Percentiles rank a stretch among this genome's conserved stretches.
Conservation (phyloP, 2,888 invertebrate genomes). For the Yponomeuta sedellus region DNA sequence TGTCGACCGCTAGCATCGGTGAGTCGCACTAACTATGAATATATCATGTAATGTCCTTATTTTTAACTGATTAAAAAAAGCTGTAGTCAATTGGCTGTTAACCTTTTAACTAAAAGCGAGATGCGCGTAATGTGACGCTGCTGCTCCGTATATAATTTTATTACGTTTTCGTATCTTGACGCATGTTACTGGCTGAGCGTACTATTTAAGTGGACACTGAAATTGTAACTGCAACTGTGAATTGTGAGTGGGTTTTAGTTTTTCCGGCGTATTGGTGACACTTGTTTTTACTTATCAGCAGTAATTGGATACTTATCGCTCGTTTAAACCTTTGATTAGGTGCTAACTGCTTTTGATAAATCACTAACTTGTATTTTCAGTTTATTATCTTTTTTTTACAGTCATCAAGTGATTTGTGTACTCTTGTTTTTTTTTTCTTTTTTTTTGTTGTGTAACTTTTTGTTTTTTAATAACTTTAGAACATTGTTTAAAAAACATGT, state of each 20-base stretch:
- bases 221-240: constrained; percentile 23
- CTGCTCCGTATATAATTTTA: constrained; percentile 73
- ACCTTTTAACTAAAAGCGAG: constrained; percentile 77
- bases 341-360: constrained; percentile 59
- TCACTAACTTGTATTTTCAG: constrained; percentile 28
- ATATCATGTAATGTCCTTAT: constrained; percentile 57
- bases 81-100: constrained; percentile 76
- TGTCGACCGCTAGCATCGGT: constrained; percentile 71
- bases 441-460: constrained; percentile 14
- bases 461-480: not conserved
- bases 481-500: not conserved
- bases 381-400: constrained; percentile 24
- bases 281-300: not conserved
- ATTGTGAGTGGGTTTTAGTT: constrained; percentile 3
- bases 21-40: constrained; percentile 40
- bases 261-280: not conserved
- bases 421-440: not conserved
- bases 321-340: constrained; percentile 69
- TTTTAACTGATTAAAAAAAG: constrained; percentile 76
- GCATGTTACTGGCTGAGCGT: constrained; percentile 39
- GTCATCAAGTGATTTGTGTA: constrained; percentile 8
- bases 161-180: constrained; percentile 61
- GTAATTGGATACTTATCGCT: constrained; percentile 42
- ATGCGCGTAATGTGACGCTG: constrained; percentile 76
- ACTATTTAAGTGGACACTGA: constrained; percentile 25